A percentile compares a stretch with the other conserved stretches of the same genome.
These are phyloP conservation scores for Atrina japonica DNA, from an alignment of 2,888 invertebrate species.

Conservation along the genomic window DNA sequence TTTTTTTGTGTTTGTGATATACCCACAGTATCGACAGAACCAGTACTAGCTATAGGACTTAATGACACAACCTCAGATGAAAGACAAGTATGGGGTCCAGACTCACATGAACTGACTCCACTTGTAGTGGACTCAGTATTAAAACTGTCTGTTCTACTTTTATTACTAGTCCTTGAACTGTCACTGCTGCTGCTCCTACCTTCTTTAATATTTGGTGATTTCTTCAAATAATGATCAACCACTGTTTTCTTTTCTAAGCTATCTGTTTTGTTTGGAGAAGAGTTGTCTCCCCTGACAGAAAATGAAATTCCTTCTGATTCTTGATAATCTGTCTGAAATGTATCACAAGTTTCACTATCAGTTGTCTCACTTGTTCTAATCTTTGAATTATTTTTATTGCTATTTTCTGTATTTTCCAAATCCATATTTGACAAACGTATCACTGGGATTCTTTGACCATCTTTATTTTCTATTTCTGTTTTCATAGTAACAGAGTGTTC, in stretches of 20 bases:
- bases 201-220: constrained; percentile 47
- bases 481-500: not conserved
- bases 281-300: not conserved
- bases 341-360: constrained; percentile 33
- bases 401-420: constrained; percentile 3
- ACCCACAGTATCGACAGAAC: constrained; percentile 78
- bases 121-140: constrained; percentile 88
- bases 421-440: constrained; percentile 33
- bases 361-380: constrained; percentile 12
- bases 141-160: constrained; percentile 83
- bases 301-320: constrained; percentile 21
- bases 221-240: constrained; percentile 19
- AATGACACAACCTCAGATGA: constrained; percentile 81
- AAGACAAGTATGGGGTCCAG: constrained; percentile 78
- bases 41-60: constrained; percentile 94
- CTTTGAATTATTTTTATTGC: not conserved
- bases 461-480: not conserved
- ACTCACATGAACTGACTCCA: constrained; percentile 91
- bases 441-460: constrained; percentile 22
- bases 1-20: constrained; percentile 12
- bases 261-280: constrained; percentile 11
- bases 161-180: constrained; percentile 78
- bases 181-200: constrained; percentile 73
- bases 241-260: constrained; percentile 22
- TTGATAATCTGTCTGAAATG: constrained; percentile 23